Evolutionary conservation across 2,797 vertebrate genomes (phyloP).

Genomic region (Coluber constrictor): DNA sequence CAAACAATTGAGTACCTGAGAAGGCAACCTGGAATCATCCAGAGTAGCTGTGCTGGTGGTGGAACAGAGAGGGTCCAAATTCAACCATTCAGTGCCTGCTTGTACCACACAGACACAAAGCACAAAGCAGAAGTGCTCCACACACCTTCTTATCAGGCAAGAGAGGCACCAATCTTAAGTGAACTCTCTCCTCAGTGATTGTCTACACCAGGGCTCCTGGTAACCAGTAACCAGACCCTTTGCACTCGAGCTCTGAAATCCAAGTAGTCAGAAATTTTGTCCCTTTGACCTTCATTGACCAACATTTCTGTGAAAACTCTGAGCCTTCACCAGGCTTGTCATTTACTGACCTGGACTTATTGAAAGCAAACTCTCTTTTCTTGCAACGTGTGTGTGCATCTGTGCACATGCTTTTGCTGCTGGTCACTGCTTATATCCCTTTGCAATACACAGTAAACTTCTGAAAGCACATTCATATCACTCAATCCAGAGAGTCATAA

Average conservation of each 20-base stretch:
- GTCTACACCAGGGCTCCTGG: neutral
- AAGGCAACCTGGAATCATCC: neutral
- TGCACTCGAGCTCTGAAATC: neutral
- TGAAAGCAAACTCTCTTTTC: neutral
- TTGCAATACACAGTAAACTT: neutral
- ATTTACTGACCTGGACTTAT: neutral
- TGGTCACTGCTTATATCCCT: neutral
- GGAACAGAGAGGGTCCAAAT: neutral
- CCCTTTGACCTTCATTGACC: neutral
- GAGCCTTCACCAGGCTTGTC: neutral
- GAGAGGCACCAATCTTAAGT: neutral
- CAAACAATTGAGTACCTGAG: neutral
- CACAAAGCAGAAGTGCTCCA: neutral
- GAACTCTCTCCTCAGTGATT: neutral
- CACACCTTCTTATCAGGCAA: neutral
- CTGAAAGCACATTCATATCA: neutral
- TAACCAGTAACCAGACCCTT: neutral
- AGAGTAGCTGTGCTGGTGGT: neutral
- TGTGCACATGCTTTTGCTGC: neutral
- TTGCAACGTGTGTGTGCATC: neutral
- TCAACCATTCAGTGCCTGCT: neutral
- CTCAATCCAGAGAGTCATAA: neutral
- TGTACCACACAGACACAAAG: neutral
- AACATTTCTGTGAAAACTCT: neutral
- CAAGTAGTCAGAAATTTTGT: neutral